Evolutionary conservation across 2,113 vertebrate species (phyloP).

Genomic region (Aegypius monachus): DNA sequence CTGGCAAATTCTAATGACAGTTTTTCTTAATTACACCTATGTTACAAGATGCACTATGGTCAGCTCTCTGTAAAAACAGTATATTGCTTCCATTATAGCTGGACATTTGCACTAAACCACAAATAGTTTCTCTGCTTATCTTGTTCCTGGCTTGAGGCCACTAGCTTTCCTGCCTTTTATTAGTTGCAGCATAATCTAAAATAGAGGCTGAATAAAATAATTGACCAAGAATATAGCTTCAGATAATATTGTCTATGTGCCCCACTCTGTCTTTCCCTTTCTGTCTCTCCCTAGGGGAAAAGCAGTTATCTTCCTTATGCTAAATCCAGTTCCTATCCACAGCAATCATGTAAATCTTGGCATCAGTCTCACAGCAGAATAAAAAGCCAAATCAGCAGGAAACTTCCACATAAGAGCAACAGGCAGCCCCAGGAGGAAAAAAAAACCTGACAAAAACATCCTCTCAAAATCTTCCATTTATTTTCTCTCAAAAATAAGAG

Average conservation of each 20-base stretch:
- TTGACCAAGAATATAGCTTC: conserved; percentile 57
- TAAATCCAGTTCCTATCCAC: conserved; percentile 63
- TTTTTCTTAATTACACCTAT: background rate
- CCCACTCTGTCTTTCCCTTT: conserved; percentile 55
- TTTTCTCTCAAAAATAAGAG: conserved; percentile 60
- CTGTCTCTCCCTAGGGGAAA: conserved; percentile 64
- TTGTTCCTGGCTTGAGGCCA: conserved; percentile 37
- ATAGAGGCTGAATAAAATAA: conserved; percentile 69
- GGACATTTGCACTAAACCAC: background rate
- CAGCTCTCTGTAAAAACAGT: background rate
- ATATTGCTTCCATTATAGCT: background rate
- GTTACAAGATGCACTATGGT: background rate
- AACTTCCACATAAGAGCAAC: conserved; percentile 61
- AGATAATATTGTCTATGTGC: conserved; percentile 54
- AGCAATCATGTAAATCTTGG: conserved; percentile 70
- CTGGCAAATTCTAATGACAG: background rate
- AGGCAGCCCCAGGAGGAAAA: conserved; percentile 25
- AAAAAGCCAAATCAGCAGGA: conserved; percentile 66
- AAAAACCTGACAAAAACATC: background rate
- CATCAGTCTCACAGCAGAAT: conserved; percentile 33
- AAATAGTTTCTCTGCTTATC: conserved; percentile 39
- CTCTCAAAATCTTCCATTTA: conserved; percentile 55
- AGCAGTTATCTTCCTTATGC: conserved; percentile 64
- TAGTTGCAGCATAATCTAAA: conserved; percentile 59
- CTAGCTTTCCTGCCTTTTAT: conserved; percentile 55